Conservation (phyloP, 2,797 vertebrate genomes). For the Aplochiton taeniatus region DNA sequence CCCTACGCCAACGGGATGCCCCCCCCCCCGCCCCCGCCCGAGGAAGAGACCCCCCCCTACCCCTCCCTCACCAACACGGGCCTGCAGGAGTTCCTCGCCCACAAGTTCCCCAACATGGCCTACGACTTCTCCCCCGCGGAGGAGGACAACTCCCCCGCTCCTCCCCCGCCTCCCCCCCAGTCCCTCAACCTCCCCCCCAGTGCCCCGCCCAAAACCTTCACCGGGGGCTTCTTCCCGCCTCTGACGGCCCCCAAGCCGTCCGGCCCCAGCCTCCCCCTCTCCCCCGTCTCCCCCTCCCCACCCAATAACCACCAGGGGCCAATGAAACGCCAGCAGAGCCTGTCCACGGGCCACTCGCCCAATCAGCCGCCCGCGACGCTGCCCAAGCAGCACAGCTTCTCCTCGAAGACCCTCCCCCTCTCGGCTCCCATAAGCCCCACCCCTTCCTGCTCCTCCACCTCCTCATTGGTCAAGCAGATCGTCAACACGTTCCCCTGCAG, state of each 20-base stretch:
- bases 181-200: constrained; percentile 65
- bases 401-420: constrained; percentile 77
- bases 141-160: constrained; percentile 45
- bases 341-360: constrained; percentile 74
- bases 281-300: constrained; percentile 59
- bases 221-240: constrained; percentile 70
- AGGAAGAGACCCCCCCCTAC: constrained; percentile 33
- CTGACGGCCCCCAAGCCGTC: constrained; percentile 75
- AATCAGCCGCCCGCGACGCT: constrained; percentile 83
- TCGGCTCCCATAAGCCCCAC: constrained; percentile 73
- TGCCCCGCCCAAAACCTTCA: constrained; percentile 83
- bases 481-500: constrained; percentile 82
- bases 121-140: constrained; percentile 65
- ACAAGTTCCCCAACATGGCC: constrained; percentile 85
- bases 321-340: constrained; percentile 84
- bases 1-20: constrained; percentile 62
- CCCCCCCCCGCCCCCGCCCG: constrained; percentile 59
- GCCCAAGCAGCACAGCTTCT: constrained; percentile 91
- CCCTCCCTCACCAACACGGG: constrained; percentile 67
- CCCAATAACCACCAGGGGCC: constrained; percentile 44
- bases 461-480: constrained; percentile 89
- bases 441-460: constrained; percentile 73
- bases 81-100: constrained; percentile 76
- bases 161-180: constrained; percentile 61
- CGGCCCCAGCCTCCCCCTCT: constrained; percentile 52